These are phyloP conservation scores for Pristionchus mayeri DNA, from an alignment of 2,888 invertebrate genomes.

Conservation along the genomic window DNA sequence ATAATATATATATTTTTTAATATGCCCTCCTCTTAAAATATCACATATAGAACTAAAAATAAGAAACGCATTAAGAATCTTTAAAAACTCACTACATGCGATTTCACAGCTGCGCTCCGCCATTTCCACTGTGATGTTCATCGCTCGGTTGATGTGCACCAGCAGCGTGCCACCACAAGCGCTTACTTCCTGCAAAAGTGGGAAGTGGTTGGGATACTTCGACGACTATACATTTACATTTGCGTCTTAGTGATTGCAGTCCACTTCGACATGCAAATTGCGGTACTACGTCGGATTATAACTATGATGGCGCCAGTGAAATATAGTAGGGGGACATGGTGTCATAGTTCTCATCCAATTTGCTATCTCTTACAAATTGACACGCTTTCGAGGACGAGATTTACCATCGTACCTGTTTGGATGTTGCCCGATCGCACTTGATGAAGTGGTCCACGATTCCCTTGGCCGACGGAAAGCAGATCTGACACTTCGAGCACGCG, in stretches of 20 bases:
- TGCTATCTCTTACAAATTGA: not conserved
- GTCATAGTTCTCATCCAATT: not conserved
- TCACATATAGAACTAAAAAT: too few species aligned
- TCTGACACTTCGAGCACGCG: not conserved
- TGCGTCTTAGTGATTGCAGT: not conserved
- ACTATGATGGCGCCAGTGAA: not conserved
- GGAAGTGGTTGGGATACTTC: not conserved
- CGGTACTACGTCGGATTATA: not conserved
- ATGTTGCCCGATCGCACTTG: not conserved
- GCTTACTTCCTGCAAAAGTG: not conserved
- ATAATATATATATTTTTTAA: too few species aligned
- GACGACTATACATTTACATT: not conserved
- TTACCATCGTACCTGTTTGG: not conserved
- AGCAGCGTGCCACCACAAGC: not conserved
- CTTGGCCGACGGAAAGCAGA: not conserved
- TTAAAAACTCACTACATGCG: not conserved
- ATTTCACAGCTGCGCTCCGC: not conserved
- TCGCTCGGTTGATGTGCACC: not conserved
- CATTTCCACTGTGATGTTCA: not conserved
- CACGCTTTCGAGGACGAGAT: not conserved
- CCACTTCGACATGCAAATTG: not conserved
- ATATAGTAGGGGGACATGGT: not conserved
- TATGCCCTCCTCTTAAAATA: too few species aligned
- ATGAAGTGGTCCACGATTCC: not conserved
- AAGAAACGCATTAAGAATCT: too few species aligned